Base-by-base conservation (phyloP, 1,140 invertebrate species). In the Drosophila hydei region DNA sequence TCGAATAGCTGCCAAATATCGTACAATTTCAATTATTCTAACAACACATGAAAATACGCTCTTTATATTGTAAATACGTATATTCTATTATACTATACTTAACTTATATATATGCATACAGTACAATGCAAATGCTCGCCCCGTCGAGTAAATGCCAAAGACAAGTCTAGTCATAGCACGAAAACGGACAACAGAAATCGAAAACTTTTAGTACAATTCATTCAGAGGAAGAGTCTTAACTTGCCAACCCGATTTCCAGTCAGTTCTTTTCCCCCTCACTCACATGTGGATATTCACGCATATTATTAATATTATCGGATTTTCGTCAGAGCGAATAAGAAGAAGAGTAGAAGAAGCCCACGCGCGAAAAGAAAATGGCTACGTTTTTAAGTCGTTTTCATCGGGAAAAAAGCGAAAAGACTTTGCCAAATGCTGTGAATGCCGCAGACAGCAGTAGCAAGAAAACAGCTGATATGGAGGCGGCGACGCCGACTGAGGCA, bases 351-450 rank as follows among this genome's bases (percentile, higher is more conserved):
- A 33, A 38, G 7, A 61, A 42, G 52, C 45, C 58, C 69, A 77
- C 72, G 69, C 68, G 50, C 14, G 25, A 18, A 3, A 14, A 64
- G 47, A 69, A 68, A 55, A 83, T 91, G 89, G 85, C 89, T 54
- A 89, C 89, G 84, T 91, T 91, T 89, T 64, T 91, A 42, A 91
- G 90, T 90, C 89, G 89, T 68, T 91, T 91, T 80, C 89, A 91
- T 80, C 89, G 89, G 52, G 89, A 91, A 51, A 91, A 91, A 77
- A 91, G 89, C 77, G 89, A 91, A 85, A 90, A 90, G 77, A 88
- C 85, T 69, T 60, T 85, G 52, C 70, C 83, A 68, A 76, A 56
- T 47, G 40, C 59, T 42, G 38, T 18, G 61, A 75, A 70, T 36
- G 48, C 9, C 16, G 58, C n/a, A 11, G 56, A 19, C 54, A 52